Conservation (phyloP, 2,888 invertebrate genomes). For the Pseudococcus viburni region DNA sequence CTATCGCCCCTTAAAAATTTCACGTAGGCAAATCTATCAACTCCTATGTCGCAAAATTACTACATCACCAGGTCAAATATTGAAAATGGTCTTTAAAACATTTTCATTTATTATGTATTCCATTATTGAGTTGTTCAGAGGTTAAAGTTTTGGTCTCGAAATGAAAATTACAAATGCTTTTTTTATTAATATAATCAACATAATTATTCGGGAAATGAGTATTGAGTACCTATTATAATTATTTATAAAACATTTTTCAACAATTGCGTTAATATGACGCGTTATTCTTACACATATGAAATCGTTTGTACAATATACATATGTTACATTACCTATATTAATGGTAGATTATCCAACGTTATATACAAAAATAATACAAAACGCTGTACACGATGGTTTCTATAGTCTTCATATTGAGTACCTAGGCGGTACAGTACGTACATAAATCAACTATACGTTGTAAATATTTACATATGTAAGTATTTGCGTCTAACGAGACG, state of each 20-base stretch:
- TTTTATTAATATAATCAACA: not conserved
- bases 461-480: not conserved
- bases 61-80: too few species aligned
- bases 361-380: constrained; percentile 16
- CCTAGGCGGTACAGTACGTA: not conserved
- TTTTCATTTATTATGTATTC: too few species aligned
- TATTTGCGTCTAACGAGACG: not conserved
- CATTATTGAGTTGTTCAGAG: not conserved
- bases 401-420: not conserved
- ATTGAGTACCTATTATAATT: not conserved
- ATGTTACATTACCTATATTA: not conserved
- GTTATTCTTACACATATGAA: not conserved
- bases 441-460: not conserved
- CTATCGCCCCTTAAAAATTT: too few species aligned
- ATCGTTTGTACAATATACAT: not conserved
- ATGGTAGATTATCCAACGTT: not conserved
- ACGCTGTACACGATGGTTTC: not conserved
- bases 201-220: not conserved
- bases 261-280: constrained; percentile 21
- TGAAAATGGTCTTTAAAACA: too few species aligned
- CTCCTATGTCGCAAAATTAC: too few species aligned
- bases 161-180: not conserved
- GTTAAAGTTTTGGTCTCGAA: not conserved
- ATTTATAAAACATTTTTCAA: not conserved
- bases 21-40: too few species aligned